Conservation (phyloP, 1,140 invertebrate genomes). For the Heliconius congener region DNA sequence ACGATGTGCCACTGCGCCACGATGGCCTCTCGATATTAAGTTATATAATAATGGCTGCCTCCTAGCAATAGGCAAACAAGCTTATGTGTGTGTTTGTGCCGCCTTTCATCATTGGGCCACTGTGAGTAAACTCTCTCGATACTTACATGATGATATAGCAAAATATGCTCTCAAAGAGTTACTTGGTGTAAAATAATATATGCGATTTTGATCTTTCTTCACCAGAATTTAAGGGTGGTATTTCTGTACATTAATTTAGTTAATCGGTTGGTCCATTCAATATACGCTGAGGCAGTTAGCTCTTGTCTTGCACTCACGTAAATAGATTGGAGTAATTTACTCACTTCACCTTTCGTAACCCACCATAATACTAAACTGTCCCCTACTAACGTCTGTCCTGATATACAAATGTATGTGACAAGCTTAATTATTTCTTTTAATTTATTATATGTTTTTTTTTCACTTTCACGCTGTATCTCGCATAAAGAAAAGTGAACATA, state of each 20-base stretch:
- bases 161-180: not conserved
- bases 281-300: conserved; percentile 28
- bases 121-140: not conserved
- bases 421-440: too few species aligned
- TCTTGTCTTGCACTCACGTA: conserved; percentile 28
- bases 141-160: not conserved
- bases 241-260: not conserved
- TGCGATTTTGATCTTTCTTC: not conserved
- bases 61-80: not conserved
- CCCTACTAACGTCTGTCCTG: conserved; percentile 22
- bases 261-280: conserved; percentile 20
- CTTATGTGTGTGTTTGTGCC: not conserved
- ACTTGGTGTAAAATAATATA: not conserved
- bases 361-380: conserved; percentile 33
- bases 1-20: too few species aligned
- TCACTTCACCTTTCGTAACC: conserved; percentile 22
- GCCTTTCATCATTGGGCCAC: not conserved
- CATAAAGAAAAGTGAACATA: too few species aligned
- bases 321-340: conserved; percentile 41
- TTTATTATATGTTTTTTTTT: too few species aligned
- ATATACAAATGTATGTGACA: too few species aligned
- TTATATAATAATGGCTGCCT: too few species aligned
- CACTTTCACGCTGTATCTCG: too few species aligned
- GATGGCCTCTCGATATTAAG: too few species aligned
- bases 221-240: not conserved